A percentile compares a stretch with the other conserved stretches of the same genome.
Evolutionary conservation across 1,140 invertebrate species (phyloP).

Genomic region (Helicoverpa armigera): DNA sequence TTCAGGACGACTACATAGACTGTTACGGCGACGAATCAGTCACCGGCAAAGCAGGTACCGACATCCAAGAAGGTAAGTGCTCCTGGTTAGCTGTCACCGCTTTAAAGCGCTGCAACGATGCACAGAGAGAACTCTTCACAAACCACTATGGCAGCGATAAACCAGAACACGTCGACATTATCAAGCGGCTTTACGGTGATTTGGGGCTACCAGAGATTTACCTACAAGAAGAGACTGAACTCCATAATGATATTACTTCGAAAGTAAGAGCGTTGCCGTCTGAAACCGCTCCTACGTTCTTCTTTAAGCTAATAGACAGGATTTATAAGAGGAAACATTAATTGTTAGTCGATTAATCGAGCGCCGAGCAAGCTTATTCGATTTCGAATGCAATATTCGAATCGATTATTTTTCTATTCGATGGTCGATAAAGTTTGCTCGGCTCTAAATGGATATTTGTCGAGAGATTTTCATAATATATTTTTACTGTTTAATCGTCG

Average conservation of each 20-base stretch:
- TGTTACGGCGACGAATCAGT: constrained; percentile 92
- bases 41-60: constrained; percentile 94
- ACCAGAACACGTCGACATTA: constrained; percentile 88
- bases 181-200: constrained; percentile 93
- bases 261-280: constrained; percentile 55
- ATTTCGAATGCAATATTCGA: not conserved
- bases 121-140: constrained; percentile 90
- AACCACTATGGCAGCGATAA: constrained; percentile 91
- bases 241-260: constrained; percentile 64
- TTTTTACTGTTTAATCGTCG: no score
- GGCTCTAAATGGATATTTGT: no score
- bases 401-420: no score
- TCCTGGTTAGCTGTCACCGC: constrained; percentile 95
- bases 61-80: constrained; percentile 97
- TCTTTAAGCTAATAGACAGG: constrained; percentile 67
- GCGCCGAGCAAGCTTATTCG: not conserved
- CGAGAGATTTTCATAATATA: no score
- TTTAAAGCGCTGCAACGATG: constrained; percentile 89
- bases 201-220: constrained; percentile 87
- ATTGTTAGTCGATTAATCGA: not conserved
- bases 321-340: constrained; percentile 64
- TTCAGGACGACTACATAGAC: constrained; percentile 94
- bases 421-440: no score
- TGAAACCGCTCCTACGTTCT: constrained; percentile 60
- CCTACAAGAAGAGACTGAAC: constrained; percentile 57